phyloP scores from a whole-genome alignment of 2,797 vertebrate species.

The Trachurus trachurus region DNA sequence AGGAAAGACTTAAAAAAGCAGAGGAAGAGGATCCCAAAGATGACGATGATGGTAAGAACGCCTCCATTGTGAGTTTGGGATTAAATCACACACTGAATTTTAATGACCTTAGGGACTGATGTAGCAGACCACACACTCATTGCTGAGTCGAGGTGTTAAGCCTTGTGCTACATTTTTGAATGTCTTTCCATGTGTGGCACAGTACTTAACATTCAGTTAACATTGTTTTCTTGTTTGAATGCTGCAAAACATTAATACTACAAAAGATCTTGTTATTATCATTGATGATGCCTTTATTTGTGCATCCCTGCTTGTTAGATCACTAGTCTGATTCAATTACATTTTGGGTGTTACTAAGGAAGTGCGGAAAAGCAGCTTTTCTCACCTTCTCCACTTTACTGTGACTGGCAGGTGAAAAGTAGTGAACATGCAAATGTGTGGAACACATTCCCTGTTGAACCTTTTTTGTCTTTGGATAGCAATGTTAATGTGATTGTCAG shows the following conservation, averaged over 20 bases:
- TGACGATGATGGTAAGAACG: slow-evolving; percentile 79
- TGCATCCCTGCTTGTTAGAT: background rate
- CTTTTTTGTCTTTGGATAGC: background rate
- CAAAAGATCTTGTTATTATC: background rate
- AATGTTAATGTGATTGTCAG: too few relatives aligned
- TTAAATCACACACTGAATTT: slow-evolving; percentile 19
- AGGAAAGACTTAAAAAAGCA: slow-evolving; percentile 79
- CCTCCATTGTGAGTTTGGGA: slow-evolving; percentile 1
- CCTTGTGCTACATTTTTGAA: background rate
- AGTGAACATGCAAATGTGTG: slow-evolving; percentile 10
- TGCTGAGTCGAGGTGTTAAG: slow-evolving; percentile 18
- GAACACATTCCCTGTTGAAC: slow-evolving; percentile 2
- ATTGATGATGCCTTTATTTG: background rate
- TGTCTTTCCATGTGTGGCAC: slow-evolving; percentile 9
- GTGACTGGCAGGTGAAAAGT: slow-evolving; percentile 2
- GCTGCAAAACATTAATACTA: background rate
- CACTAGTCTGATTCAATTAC: background rate
- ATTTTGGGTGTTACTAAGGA: background rate
- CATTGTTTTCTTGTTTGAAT: background rate
- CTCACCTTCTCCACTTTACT: background rate
- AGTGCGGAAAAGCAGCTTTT: background rate
- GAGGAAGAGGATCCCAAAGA: slow-evolving; percentile 66
- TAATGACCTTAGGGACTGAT: background rate
- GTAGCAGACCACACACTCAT: too few relatives aligned
- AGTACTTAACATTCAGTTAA: background rate